phyloP scores from a whole-genome alignment of 1,140 invertebrate genomes.

The Drosophila seguyi region DNA sequence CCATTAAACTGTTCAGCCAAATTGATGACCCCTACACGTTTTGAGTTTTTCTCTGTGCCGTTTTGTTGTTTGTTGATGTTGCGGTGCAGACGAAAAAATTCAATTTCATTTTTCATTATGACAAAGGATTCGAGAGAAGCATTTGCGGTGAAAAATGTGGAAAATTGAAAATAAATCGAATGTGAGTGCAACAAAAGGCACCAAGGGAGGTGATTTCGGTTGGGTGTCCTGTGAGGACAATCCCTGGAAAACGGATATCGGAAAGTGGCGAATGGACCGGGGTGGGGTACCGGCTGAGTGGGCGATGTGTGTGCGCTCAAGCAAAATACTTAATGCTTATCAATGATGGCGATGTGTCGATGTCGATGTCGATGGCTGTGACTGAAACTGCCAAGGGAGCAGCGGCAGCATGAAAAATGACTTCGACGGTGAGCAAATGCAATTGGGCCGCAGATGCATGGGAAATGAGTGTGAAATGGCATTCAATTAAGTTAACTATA shows the following conservation, averaged over 20 bases:
- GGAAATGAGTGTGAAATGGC: conserved; percentile 67
- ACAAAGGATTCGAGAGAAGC: conserved; percentile 54
- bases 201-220: conserved; percentile 18
- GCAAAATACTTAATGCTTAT: conserved; percentile 79
- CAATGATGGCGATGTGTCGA: conserved; percentile 62
- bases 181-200: conserved; percentile 79
- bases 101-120: conserved; percentile 84
- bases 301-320: conserved; percentile 61
- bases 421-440: conserved; percentile 44
- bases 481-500: conserved; percentile 72
- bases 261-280: not conserved
- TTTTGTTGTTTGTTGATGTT: conserved; percentile 37
- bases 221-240: conserved; percentile 15
- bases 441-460: conserved; percentile 57
- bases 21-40: conserved; percentile 4
- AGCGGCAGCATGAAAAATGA: conserved; percentile 66
- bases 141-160: conserved; percentile 75
- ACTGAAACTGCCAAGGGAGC: conserved; percentile 44
- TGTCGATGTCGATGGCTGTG: conserved; percentile 33
- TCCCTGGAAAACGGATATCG: conserved; percentile 2
- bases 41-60: conserved; percentile 12
- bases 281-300: conserved; percentile 8
- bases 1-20: not conserved
- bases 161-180: conserved; percentile 84
- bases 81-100: conserved; percentile 73